Evolutionary conservation across 2,797 vertebrate genomes (phyloP).

Genomic region (Lepilemur ruficaudatus): DNA sequence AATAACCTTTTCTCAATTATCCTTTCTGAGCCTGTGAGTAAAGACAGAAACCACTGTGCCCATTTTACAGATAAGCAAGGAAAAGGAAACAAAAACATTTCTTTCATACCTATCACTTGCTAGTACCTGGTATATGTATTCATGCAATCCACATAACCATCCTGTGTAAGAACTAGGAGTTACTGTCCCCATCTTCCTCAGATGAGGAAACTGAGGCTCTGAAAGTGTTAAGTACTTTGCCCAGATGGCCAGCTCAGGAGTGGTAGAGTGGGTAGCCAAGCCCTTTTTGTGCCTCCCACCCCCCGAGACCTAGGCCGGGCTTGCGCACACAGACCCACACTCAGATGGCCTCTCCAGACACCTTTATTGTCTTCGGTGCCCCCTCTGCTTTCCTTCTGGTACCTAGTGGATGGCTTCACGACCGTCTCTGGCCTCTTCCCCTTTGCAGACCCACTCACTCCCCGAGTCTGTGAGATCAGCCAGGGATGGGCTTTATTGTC

Average conservation of each 20-base stretch:
- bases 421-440: not conserved
- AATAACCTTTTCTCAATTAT: not conserved
- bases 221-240: not conserved
- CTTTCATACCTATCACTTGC: not conserved
- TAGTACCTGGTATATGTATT: not conserved
- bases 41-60: not conserved
- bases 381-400: slow-evolving; percentile 22
- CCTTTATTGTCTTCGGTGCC: slow-evolving; percentile 55
- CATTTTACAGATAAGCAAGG: not conserved
- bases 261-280: not conserved
- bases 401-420: not conserved
- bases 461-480: not conserved
- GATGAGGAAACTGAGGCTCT: not conserved
- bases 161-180: not conserved
- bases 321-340: not conserved
- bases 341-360: slow-evolving; percentile 3
- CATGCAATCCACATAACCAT: not conserved
- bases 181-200: not conserved
- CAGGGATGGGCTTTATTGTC: not conserved
- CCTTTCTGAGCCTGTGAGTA: not conserved
- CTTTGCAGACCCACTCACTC: not conserved
- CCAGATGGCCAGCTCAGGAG: not conserved
- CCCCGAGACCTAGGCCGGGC: accelerated
- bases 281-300: not conserved
- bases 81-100: not conserved